Base-by-base conservation (phyloP, 2,888 invertebrate species). In the Drosophila basisetae region DNA sequence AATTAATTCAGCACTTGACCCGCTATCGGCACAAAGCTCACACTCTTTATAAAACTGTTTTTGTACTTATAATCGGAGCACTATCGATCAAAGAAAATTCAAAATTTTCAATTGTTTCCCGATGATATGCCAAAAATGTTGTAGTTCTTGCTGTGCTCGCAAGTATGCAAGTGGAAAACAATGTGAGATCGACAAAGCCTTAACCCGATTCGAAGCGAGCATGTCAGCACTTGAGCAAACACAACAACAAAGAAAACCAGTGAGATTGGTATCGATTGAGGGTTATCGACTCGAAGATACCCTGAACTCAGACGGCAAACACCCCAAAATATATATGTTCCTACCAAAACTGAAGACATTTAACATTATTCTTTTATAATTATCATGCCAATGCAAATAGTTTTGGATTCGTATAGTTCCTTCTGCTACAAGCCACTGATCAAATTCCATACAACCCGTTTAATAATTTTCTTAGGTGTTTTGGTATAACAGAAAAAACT, bases 111-210 rank as follows among this genome's bases (percentile, higher is more conserved):
- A 62, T 67, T 73, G 67, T 73, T 63, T 66, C 18, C 41, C 47
- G 59, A 18, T 41, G 54, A 74, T 49, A 5, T 31, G 22, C 52
- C 35, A 54, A 58, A 59, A 60, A 47, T 61, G 52, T 37, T 37
- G 55, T 61, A 7, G 56, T 52, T 37, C 30, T 53, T 68, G 43
- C 37, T 67, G 67, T 62, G 66, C 59, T 53, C 33, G 22, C 37
- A 67, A 53, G 59, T 78, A 70, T 71, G 70, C 70, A 68, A 76
- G 56, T 63, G 52, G 47, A 68, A 68, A 68, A 84, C 84, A 87
- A 82, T 73, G 59, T 67, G 76, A 67, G 71, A 49, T 39, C 35
- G 33, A 28, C 61, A 67, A 61, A 70, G n/a, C 58, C 62, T 50
- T 55, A 67, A 49, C 55, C 50, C 65, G 56, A 68, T 39, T 41